phyloP scores from a whole-genome alignment of 2,113 vertebrate genomes.

The Athene noctua region DNA sequence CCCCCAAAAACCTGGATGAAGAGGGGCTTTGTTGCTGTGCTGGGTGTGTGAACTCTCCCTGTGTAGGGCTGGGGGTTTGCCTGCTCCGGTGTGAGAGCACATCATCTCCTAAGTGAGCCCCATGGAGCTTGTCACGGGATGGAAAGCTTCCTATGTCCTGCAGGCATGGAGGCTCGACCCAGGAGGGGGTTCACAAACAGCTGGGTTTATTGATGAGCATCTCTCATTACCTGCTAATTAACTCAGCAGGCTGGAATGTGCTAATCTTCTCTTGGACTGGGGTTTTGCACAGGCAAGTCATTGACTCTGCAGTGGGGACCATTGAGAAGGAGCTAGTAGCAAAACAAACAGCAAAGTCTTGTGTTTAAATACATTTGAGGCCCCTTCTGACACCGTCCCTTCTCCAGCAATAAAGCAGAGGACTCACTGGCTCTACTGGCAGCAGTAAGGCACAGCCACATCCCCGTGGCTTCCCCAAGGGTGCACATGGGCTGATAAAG shows the following conservation, averaged over 20 bases:
- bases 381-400: fast-evolving
- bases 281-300: background rate
- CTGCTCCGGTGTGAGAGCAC: background rate
- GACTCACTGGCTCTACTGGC: fast-evolving
- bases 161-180: background rate
- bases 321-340: background rate
- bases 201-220: constrained; percentile 36
- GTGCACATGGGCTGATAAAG: background rate
- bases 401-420: background rate
- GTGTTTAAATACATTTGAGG: background rate
- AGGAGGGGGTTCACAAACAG: background rate
- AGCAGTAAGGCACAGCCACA: background rate
- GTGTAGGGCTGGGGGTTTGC: fast-evolving
- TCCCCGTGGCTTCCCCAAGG: background rate
- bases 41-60: background rate
- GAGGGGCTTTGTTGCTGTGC: background rate
- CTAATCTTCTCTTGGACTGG: background rate
- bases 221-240: constrained; percentile 58
- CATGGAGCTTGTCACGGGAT: background rate
- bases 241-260: constrained; percentile 1
- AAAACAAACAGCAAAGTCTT: background rate
- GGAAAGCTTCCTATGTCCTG: background rate
- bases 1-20: background rate
- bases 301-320: background rate
- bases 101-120: background rate